Base-by-base conservation (phyloP, 2,797 vertebrate species). In the Sebastes melanostomus region DNA sequence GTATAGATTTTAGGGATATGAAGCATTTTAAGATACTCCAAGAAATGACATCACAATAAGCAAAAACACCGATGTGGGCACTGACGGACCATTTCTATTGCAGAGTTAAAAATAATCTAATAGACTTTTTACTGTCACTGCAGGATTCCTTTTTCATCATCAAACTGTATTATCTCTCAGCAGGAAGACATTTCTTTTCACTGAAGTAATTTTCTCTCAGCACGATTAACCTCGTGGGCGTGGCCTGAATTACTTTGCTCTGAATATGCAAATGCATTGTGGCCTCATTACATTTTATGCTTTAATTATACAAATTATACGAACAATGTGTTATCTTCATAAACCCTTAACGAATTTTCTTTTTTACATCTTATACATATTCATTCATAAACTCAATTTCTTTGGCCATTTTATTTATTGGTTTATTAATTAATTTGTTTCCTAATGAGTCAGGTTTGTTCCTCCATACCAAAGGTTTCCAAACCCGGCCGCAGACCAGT, bases 201-300 rank as follows among this genome's bases (percentile, higher is more conserved):
- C 11, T 38, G 11, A 76, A 56, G 22, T 54, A 32, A 71, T 75
- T 77, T 79, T 77, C 56, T 63, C 42, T 69, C 58, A 50, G 71
- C 52, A 61, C 36, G 27, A 75, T 73, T 75, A 81, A 81, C 61
- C 30, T 71, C 18, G 2, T 34, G 75, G 77, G 69, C 9, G 58
- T 66, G 81, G 62, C 52, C 36, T 56, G 25, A 78, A 36, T 69
- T 9, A 52, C 12, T 66, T 63, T 14, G 4, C 10, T 62, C 4
- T 76, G 20, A 72, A 78, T 59, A 82, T 82, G 68, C 52, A 78
- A 82, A 82, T 59, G 12, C 5, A 3, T 4, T 20, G 8, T 46
- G 30, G 36, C 32, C 79, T 73, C 18, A 70, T 72, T 73, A 36
- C 34, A 4, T 18, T 25, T n/a, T 66, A 63, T 56, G 8, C 25